phyloP scores from a whole-genome alignment of 1,140 invertebrate genomes.

The Meloidogyne chitwoodi region DNA sequence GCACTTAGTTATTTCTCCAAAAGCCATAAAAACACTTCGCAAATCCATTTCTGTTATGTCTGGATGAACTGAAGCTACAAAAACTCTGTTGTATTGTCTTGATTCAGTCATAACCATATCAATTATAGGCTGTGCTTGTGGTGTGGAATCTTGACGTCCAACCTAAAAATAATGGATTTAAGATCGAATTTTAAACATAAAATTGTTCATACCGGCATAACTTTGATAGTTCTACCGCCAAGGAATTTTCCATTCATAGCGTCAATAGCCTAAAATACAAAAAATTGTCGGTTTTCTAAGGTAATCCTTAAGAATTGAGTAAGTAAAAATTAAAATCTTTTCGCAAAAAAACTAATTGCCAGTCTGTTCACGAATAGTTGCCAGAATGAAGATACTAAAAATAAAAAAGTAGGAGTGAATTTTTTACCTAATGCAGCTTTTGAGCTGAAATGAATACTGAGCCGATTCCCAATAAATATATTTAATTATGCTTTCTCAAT shows the following conservation, averaged over 20 bases:
- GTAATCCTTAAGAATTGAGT: background rate
- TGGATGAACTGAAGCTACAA: constrained; percentile 92
- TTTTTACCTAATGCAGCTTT: background rate
- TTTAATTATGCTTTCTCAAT: background rate
- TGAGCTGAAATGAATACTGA: background rate
- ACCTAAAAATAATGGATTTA: constrained; percentile 64
- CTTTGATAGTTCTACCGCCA: constrained; percentile 86
- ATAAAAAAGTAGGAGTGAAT: background rate
- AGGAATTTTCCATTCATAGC: constrained; percentile 99
- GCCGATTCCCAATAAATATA: too few relatives aligned
- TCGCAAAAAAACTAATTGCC: background rate
- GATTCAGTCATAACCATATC: constrained; percentile 97
- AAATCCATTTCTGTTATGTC: constrained; percentile 95
- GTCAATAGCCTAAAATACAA: constrained; percentile 64
- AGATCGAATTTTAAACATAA: background rate
- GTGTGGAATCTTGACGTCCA: constrained; percentile 95
- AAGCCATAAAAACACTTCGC: constrained; percentile 98
- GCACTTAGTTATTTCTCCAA: constrained; percentile 76
- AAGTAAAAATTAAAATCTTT: too few relatives aligned
- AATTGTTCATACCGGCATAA: constrained; percentile 52
- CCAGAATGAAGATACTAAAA: background rate
- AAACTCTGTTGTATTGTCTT: constrained; percentile 93
- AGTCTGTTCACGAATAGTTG: background rate
- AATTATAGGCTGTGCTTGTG: constrained; percentile 96
- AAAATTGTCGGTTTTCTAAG: background rate